Evolutionary conservation across 2,797 vertebrate genomes (phyloP).

Genomic region (Carcharodon carcharias): DNA sequence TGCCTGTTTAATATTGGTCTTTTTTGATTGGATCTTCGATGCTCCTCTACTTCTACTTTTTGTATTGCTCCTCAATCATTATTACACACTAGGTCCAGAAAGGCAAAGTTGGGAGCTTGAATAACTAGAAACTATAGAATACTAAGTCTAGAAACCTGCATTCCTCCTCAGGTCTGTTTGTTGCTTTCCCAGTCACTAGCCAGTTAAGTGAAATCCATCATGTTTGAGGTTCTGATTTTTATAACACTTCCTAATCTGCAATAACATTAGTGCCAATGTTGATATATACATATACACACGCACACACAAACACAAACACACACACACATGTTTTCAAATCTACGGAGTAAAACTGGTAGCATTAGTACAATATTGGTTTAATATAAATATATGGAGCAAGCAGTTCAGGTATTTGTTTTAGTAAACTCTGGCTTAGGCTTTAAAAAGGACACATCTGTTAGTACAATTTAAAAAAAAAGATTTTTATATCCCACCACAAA

Average conservation of each 20-base stretch:
- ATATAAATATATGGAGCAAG: neutral
- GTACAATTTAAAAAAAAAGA: neutral
- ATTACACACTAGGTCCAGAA: too few species aligned
- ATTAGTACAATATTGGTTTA: neutral
- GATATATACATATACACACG: too few species aligned
- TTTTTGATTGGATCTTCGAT: too few species aligned
- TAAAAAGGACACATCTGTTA: neutral
- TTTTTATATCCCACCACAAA: neutral
- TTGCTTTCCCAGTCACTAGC: neutral
- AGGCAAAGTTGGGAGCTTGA: too few species aligned
- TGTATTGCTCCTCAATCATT: too few species aligned
- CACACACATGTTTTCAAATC: neutral
- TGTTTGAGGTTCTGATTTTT: neutral
- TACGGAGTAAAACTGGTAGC: neutral
- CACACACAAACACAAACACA: too few species aligned
- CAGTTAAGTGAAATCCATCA: neutral
- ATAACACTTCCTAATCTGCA: neutral
- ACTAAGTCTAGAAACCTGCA: neutral
- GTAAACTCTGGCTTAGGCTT: neutral
- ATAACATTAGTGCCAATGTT: neutral
- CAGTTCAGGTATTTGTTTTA: neutral
- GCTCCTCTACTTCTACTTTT: too few species aligned
- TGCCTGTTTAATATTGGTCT: too few species aligned
- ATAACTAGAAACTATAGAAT: too few species aligned
- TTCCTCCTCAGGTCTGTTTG: neutral